Conservation (phyloP, 2,888 invertebrate species). For the Stenodera caucasica region DNA sequence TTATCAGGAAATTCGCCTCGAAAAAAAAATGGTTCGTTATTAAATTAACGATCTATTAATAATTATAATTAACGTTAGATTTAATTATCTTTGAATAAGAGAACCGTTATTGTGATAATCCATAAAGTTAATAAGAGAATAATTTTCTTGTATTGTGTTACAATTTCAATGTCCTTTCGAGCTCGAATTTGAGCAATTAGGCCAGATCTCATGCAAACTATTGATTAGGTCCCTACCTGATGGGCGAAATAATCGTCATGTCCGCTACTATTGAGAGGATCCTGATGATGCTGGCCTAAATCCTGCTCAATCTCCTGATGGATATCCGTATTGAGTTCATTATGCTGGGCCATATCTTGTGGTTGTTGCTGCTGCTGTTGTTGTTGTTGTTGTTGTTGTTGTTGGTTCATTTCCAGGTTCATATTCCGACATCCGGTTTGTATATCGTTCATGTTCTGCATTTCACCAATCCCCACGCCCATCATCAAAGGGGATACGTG, state of each 20-base stretch:
- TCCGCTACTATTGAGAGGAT: constrained; percentile 24
- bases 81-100: not conserved
- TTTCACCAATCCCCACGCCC: constrained; percentile 52
- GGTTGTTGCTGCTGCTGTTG: constrained; percentile 40
- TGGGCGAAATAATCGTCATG: constrained; percentile 47
- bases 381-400: constrained; percentile 38
- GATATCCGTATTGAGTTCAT: constrained; percentile 41
- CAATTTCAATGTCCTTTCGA: not conserved
- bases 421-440: constrained; percentile 31
- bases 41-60: too few relatives aligned
- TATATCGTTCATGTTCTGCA: constrained; percentile 49
- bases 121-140: too few relatives aligned
- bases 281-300: constrained; percentile 42
- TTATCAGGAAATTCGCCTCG: not conserved
- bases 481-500: constrained; percentile 56
- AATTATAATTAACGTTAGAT: not conserved
- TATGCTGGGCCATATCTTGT: constrained; percentile 35
- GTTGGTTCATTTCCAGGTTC: constrained; percentile 37
- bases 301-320: constrained; percentile 49
- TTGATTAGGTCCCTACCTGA: constrained; percentile 37
- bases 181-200: not conserved
- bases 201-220: not conserved
- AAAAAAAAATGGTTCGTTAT: too few relatives aligned
- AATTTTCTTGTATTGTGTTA: not conserved
- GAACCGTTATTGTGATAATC: not conserved